Evolutionary conservation across 2,797 vertebrate genomes (phyloP).

Genomic region (Acanthiza pusilla): DNA sequence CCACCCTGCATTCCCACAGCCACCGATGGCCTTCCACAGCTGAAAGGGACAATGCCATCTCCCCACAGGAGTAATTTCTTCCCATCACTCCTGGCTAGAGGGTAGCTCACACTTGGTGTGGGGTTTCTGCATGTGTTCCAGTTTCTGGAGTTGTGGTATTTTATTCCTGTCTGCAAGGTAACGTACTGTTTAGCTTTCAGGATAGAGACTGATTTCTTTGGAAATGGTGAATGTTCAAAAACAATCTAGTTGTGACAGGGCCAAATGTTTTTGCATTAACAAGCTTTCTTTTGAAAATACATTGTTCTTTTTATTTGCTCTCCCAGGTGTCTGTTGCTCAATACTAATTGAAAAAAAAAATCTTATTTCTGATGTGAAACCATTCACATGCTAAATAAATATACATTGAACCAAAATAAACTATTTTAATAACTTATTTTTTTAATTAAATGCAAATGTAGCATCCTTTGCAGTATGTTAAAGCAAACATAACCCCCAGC

Average conservation of each 20-base stretch:
- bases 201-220: neutral
- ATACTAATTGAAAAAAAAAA: neutral
- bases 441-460: slow-evolving; percentile 42
- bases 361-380: neutral
- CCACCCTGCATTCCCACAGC: neutral
- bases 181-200: neutral
- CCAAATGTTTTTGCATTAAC: neutral
- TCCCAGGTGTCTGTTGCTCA: neutral
- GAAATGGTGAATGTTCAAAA: neutral
- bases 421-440: slow-evolving; percentile 37
- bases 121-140: neutral
- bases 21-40: neutral
- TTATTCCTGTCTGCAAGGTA: neutral
- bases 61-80: neutral
- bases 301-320: neutral
- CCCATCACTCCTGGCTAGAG: fast-evolving
- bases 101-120: neutral
- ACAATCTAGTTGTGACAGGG: neutral
- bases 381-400: neutral
- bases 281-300: neutral
- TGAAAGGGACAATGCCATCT: neutral
- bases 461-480: slow-evolving; percentile 19
- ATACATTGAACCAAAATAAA: neutral
- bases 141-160: neutral
- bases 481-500: slow-evolving; percentile 6